A percentile compares a stretch with the other conserved stretches of the same genome.
phyloP scores from a whole-genome alignment of 2,888 invertebrate species.

The Agriopis marginaria region DNA sequence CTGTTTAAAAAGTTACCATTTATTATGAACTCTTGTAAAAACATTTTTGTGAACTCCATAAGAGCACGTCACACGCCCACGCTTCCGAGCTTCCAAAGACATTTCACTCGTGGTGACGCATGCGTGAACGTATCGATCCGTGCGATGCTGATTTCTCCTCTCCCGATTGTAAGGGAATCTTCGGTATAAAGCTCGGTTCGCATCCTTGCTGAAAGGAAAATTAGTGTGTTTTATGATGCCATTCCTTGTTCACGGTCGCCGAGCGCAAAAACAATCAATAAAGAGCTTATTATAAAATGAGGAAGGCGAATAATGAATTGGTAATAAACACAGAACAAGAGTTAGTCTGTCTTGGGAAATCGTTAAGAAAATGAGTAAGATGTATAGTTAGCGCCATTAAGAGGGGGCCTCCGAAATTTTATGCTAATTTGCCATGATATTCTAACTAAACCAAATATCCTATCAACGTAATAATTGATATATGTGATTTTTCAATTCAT shows the following conservation, averaged over 20 bases:
- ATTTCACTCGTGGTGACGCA: conserved; percentile 71
- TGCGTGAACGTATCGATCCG: conserved; percentile 83
- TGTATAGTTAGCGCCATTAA: conserved; percentile 33
- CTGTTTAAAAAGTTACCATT: not conserved
- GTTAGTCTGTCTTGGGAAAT: conserved; percentile 26
- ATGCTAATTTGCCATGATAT: no score
- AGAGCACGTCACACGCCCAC: conserved; percentile 59
- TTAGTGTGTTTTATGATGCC: conserved; percentile 18
- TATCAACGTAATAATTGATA: no score
- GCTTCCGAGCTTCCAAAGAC: conserved; percentile 54
- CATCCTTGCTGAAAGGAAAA: conserved; percentile 12
- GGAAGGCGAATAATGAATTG: conserved; percentile 22
- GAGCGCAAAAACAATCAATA: conserved; percentile 42
- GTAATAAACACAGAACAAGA: conserved; percentile 18
- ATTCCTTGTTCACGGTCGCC: conserved; percentile 22
- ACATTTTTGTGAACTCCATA: conserved; percentile 31
- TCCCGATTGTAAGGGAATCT: conserved; percentile 47
- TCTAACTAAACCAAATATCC: no score
- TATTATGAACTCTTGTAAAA: not conserved
- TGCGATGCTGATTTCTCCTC: conserved; percentile 67
- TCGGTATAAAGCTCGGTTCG: conserved; percentile 2
- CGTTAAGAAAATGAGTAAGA: conserved; percentile 15
- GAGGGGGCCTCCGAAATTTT: no score
- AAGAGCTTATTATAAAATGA: conserved; percentile 34
- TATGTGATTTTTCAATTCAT: no score